These are phyloP conservation scores for Stegana nigrithorax DNA, from an alignment of 2,888 invertebrate species.

Conservation along the genomic window DNA sequence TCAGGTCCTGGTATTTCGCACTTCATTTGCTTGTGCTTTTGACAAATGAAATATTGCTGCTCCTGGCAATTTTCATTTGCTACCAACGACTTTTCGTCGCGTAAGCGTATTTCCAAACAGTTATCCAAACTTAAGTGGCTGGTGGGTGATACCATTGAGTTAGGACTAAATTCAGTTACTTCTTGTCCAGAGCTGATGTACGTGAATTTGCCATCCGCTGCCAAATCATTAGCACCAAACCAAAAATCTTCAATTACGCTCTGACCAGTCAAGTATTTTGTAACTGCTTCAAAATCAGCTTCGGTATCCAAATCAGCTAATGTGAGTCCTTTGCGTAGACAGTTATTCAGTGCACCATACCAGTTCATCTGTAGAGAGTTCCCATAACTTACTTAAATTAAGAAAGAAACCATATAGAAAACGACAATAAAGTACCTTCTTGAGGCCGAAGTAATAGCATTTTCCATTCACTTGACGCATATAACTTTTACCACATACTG, in stretches of 20 bases:
- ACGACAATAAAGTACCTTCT: conserved; percentile 43
- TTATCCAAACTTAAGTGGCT: conserved; percentile 44
- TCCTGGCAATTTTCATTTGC: conserved; percentile 45
- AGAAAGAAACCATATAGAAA: background rate
- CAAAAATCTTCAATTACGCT: conserved; percentile 43
- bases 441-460: conserved; percentile 41
- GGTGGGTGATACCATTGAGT: conserved; percentile 31
- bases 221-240: conserved; percentile 48
- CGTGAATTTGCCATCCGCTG: conserved; percentile 40
- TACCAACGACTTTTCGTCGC: conserved; percentile 29
- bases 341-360: conserved; percentile 49
- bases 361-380: conserved; percentile 40
- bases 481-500: conserved; percentile 40
- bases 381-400: background rate
- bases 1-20: conserved; percentile 29
- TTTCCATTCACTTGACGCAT: conserved; percentile 36
- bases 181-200: conserved; percentile 42
- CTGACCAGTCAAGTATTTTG: conserved; percentile 19
- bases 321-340: conserved; percentile 42
- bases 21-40: conserved; percentile 22
- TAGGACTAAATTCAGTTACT: conserved; percentile 32
- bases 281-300: conserved; percentile 35
- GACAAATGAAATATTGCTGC: conserved; percentile 42
- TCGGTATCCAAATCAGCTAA: conserved; percentile 36
- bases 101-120: conserved; percentile 44